Evolutionary conservation across 1,140 invertebrate species (phyloP), one percentile per base, ranked within the genome.

Genomic region (Penaeus indicus): DNA sequence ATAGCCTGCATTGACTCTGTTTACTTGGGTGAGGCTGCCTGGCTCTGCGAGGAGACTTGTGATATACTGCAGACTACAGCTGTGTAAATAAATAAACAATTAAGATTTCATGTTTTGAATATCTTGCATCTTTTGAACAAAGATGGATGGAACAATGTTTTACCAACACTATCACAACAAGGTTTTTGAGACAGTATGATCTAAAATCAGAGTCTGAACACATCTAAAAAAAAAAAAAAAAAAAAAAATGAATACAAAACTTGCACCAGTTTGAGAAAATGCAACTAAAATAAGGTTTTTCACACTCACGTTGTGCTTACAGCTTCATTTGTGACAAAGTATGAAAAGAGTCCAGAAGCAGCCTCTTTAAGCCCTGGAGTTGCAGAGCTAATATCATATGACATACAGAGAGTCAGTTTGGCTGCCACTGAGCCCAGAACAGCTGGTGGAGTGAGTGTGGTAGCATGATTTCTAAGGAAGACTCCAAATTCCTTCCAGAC

Each of bases 271-370:
- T 54, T 16, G 16, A 5, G 16, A 0, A 2, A 54, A 54, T 54
- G 54, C 16, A 16, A 8, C 54, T 54, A 54, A 54, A 54, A 54
- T 54, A 16, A 16, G 54, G 0, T 13, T 54, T 54, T 13, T 54
- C 54, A 54, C 61, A 88, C 90, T 88, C 38, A 90, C 90, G 38
- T n/a, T n/a, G 80, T n/a, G n/a, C 84, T 90, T 7, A 88, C 83
- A 77, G 78, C 22, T n/a, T 90, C 90, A 88, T 85, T 88, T 18
- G 61, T 80, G 5, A 86, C 22, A 62, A 90, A 90, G 72, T 88
- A 85, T n/a, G 61, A 79, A 67, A 90, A 88, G 0, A 88, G 83
- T 47, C 64, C 82, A 8, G 69, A 67, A 19, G 90, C 75, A 42
- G 83, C 63, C 72, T 90, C 90, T 72, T 32, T 88, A 2, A 42